These are phyloP conservation scores for Anthonomus grandis DNA, from an alignment of 1,140 invertebrate species.

Conservation along the genomic window DNA sequence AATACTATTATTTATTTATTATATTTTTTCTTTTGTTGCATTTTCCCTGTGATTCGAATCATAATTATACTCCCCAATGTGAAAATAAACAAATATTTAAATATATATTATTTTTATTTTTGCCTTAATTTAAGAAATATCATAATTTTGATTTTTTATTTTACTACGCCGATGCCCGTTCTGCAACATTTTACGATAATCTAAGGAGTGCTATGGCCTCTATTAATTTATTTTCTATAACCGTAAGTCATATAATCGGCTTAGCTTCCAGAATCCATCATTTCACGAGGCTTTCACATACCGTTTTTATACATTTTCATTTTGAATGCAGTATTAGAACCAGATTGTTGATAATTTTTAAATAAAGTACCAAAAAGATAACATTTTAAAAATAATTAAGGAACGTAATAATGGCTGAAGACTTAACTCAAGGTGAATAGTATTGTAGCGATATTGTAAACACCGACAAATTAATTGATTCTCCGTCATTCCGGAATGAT, in stretches of 20 bases:
- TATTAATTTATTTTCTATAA: conserved; percentile 17
- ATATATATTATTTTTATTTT: too few relatives aligned
- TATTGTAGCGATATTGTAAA: conserved; percentile 1
- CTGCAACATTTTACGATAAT: neutral
- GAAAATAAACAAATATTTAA: too few relatives aligned
- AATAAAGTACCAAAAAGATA: neutral
- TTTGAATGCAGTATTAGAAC: neutral
- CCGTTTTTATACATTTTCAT: neutral
- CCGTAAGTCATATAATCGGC: conserved; percentile 7
- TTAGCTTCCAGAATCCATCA: conserved; percentile 9
- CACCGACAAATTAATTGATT: too few relatives aligned
- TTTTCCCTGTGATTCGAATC: neutral
- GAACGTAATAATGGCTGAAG: conserved; percentile 1
- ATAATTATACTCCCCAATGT: neutral
- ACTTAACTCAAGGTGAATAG: neutral
- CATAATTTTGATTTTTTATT: neutral
- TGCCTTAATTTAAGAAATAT: too few relatives aligned
- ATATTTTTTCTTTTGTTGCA: neutral
- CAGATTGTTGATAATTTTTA: neutral
- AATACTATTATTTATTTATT: too few relatives aligned
- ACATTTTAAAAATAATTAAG: neutral
- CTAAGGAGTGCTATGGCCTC: conserved; percentile 1
- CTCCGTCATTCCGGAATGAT: too few relatives aligned
- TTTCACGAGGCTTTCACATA: conserved; percentile 4
- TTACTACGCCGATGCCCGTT: neutral